Evolutionary conservation across 2,888 invertebrate species (phyloP).

Genomic region (Blera fallax): DNA sequence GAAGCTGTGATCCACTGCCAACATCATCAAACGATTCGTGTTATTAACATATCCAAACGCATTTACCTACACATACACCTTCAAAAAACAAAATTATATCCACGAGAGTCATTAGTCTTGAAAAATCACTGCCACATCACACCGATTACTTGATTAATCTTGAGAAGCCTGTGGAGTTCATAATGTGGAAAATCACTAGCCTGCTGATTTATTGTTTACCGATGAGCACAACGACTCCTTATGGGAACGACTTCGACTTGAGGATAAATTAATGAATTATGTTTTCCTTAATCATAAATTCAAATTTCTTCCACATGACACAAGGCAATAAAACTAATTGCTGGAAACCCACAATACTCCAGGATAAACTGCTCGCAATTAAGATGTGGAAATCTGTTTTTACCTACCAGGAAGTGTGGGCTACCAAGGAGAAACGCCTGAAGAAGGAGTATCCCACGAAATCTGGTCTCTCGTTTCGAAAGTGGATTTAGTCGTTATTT

Average conservation of each 20-base stretch:
- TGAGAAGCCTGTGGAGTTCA: slow-evolving; percentile 4
- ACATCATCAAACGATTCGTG: no score
- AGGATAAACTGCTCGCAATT: slow-evolving; percentile 41
- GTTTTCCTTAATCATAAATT: slow-evolving; percentile 55
- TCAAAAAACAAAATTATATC: no score
- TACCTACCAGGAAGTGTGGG: neutral
- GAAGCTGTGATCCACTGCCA: no score
- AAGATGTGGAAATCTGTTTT: slow-evolving; percentile 51
- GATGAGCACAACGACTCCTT: slow-evolving; percentile 6
- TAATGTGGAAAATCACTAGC: slow-evolving; percentile 23
- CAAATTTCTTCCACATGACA: slow-evolving; percentile 63
- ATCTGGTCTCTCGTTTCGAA: slow-evolving; percentile 29
- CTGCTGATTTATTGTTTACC: slow-evolving; percentile 32
- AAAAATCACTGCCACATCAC: neutral
- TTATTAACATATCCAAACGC: no score
- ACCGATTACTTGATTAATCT: slow-evolving; percentile 2
- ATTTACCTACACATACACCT: no score
- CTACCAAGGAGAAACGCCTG: neutral
- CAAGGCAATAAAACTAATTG: slow-evolving; percentile 63
- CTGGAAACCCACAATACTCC: slow-evolving; percentile 53
- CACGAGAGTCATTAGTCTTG: neutral
- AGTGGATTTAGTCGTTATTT: slow-evolving; percentile 47
- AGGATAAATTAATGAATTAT: slow-evolving; percentile 48
- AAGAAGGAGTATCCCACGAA: neutral
- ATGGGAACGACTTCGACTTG: neutral